Percentiles rank a stretch among this genome's conserved stretches.
phyloP scores from a whole-genome alignment of 1,140 invertebrate genomes.

The Plectrocnemia conspersa region DNA sequence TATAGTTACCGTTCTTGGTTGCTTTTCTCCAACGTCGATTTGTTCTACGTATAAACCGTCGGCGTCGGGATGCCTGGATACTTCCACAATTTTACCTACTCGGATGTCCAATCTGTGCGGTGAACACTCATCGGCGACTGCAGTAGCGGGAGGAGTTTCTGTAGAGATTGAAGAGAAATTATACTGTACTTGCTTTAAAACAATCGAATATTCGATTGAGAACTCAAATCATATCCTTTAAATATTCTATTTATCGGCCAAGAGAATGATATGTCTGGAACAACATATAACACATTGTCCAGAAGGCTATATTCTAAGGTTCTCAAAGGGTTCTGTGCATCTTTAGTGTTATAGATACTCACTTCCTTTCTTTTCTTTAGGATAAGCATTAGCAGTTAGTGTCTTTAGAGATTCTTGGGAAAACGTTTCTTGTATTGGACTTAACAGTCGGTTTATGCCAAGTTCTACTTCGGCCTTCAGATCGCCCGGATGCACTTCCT shows the following conservation, averaged over 20 bases:
- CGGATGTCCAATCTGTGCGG: constrained; percentile 81
- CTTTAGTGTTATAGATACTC: too few species aligned
- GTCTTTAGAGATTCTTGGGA: constrained; percentile 71
- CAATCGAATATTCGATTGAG: too few species aligned
- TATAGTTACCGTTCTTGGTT: constrained; percentile 56
- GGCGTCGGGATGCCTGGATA: constrained; percentile 91
- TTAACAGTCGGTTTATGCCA: constrained; percentile 83
- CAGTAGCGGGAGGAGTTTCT: constrained; percentile 13
- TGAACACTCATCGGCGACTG: constrained; percentile 57
- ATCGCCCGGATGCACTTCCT: constrained; percentile 90
- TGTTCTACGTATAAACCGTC: constrained; percentile 92
- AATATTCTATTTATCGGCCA: too few species aligned
- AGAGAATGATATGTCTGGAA: too few species aligned
- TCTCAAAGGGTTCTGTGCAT: too few species aligned
- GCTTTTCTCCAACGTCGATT: constrained; percentile 73
- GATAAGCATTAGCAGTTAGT: constrained; percentile 74
- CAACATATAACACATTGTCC: too few species aligned
- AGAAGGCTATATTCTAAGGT: too few species aligned
- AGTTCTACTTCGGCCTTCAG: constrained; percentile 79
- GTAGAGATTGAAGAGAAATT: too few species aligned
- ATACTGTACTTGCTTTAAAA: too few species aligned
- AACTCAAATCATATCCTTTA: too few species aligned
- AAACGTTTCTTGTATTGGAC: constrained; percentile 87
- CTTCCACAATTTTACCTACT: constrained; percentile 87
- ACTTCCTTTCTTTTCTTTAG: constrained; percentile 40